Conservation (phyloP, 1,140 invertebrate species). For the Hestina assimilis region DNA sequence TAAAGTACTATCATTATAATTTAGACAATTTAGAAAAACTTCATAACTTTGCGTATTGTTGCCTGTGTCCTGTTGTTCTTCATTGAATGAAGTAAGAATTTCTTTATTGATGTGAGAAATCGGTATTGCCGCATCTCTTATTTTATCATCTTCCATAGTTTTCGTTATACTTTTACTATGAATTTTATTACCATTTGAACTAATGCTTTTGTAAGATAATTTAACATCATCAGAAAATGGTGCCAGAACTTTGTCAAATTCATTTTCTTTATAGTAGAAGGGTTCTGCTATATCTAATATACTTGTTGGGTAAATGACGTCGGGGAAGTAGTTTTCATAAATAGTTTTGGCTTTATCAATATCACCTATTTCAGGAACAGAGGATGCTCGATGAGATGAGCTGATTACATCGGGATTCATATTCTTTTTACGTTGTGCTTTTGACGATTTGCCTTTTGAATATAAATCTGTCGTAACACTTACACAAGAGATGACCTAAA, state of each 20-base stretch:
- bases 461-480: neutral
- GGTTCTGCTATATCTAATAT: slow-evolving; percentile 44
- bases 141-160: neutral
- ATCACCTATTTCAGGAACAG: neutral
- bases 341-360: neutral
- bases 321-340: slow-evolving; percentile 43
- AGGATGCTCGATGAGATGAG: neutral
- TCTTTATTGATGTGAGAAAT: neutral
- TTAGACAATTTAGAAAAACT: neutral
- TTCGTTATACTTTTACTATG: neutral
- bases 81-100: no score
- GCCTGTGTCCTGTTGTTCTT: neutral
- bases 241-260: slow-evolving; percentile 29
- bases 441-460: neutral
- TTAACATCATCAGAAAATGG: slow-evolving; percentile 52
- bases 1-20: neutral
- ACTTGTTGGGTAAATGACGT: slow-evolving; percentile 52
- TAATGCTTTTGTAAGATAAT: slow-evolving; percentile 37
- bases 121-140: neutral
- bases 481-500: neutral
- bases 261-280: slow-evolving; percentile 40
- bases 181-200: slow-evolving; percentile 9
- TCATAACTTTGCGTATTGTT: neutral
- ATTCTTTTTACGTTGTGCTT: neutral
- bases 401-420: neutral